Evolutionary conservation across 2,888 invertebrate genomes (phyloP), one percentile per base, ranked within the genome.

Genomic region (Xanthorhoe spadicearia): DNA sequence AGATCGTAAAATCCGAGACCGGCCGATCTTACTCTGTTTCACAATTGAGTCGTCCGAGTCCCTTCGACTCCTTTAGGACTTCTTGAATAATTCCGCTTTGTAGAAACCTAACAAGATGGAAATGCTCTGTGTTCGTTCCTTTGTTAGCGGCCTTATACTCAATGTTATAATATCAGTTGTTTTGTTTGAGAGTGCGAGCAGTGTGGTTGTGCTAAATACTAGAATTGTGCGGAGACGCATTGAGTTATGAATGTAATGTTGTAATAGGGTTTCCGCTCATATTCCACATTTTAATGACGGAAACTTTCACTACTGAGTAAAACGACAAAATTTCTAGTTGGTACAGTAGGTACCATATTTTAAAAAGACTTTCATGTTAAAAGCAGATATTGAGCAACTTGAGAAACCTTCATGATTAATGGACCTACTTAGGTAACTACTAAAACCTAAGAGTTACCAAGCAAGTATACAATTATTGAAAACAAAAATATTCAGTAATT

Each of bases 11-110:
- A 84, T 82, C 76, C 78, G 81, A 81, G 84, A 82, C 85, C 83
- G 82, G 76, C 75, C 81, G 77, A 83, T 84, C 82, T 83, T 80
- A 81, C 83, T 85, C 79, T 76, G 81, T 76, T 83, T 76, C 79
- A 81, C 85, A 87, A 88, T 89, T 87, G 88, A 89, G 87, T 83
- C 84, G 83, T 84, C 79, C 68, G 79, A 79, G 83, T 82, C 83
- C 84, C 81, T 83, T 78, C 79, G 75, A 77, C 80, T 84, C 77
- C 78, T 82, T 78, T 80, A 80, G 77, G 74, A 79, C 77, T 80
- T 76, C 82, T 83, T 83, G 81, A 82, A 84, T 84, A 83, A 86
- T 85, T 83, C 78, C 76, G 77, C 77, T 80, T 76, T 77, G 76
- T 79, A 76, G 71, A 70, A 77, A 78, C 73, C 75, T 77, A 78